Evolutionary conservation across 2,888 invertebrate genomes (phyloP), one percentile per base, ranked within the genome.

Genomic region (Phyllotreta striolata): DNA sequence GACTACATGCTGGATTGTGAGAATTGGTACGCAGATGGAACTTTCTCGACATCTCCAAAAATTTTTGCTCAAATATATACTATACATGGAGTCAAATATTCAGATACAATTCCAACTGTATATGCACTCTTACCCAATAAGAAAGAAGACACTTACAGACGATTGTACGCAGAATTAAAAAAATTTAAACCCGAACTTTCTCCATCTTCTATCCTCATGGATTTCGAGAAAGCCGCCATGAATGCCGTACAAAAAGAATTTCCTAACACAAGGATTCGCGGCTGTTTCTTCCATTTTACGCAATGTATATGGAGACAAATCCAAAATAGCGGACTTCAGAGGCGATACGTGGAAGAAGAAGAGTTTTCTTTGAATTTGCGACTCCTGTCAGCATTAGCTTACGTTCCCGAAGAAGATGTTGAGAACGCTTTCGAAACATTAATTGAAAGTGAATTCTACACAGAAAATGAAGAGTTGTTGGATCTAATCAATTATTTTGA

Each of bases 31-130:
- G 41, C 41, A 3, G 41, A 41, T 41, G 41, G 41, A 41, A 41
- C 4, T 1, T 41, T 41, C 5, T n/a, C n/a, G 2, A 3, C 41
- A 3, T 1, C 41, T 3, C 41, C 41, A 3, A 3, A 1, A 41
- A 3, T 10, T 2, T 41, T 41, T 41, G 6, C 2, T 4, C 41
- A 41, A 6, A 1, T 41, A 41, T 41, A 41, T 4, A 41, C 41
- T 24, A 56, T 56, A 6, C 56, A 56, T 6, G 56, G 56, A 6
- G 56, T 56, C 43, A 43, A 56, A 10, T 34, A 56, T n/a, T 44
- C 41, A 12, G 41, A 38, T 12, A 13, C 41, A 10, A 10, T 55
- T 41, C 55, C 55, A 6, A 55, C 8, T 38, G 1, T 55, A n/a
- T 55, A 40, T 6, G 44, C 56, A 24, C 14, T 41, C 9, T 14